Base-by-base conservation (phyloP, 2,888 invertebrate genomes). In the Cheilosia pagana region DNA sequence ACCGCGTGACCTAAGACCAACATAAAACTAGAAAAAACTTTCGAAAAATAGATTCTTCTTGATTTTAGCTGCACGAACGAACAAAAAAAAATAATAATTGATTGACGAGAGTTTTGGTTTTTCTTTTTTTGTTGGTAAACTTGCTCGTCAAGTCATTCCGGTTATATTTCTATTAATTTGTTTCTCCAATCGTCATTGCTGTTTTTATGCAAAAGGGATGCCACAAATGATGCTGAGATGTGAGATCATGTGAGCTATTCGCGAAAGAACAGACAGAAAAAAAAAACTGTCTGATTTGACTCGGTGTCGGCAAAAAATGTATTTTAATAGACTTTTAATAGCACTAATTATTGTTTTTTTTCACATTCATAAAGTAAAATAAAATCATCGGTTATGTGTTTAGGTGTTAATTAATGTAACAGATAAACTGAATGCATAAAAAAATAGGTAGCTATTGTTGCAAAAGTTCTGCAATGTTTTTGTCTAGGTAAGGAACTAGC, bases 281-380 rank as follows among this genome's bases (percentile, higher is more conserved):
- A 48, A 19, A 63, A 48, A 48, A 12, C 2, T 45, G 14, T 19
- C 16, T 7, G 28, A 23, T 23, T 45, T 19, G 19, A 45, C 28
- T 28, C 48, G 31, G 10, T 23, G 21, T 50, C 21, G 31, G 48
- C 31, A 63, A 21, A 19, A 50, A 21, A 19, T 19, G n/a, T 16
- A 6, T 12, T 41, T 25, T 65, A 65, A 65, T 39, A n/a, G 52
- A 39, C 52, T 52, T 65, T 52, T 65, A 65, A 65, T 52, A 65
- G 25, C 65, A 52, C 52, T 12, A 65, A 65, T 65, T 63, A 48
- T n/a, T 35, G 1, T 35, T 39, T 50, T 39, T n/a, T 25, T 39
- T 28, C 28, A 52, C 39, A 25, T 52, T 31, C 19, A 62, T 3
- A 3, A 28, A 2, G 16, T 28, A 28, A 45, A 45, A 28, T 28